Percentiles rank a stretch among this genome's conserved stretches.
phyloP scores from a whole-genome alignment of 2,113 vertebrate genomes.

The Bucco capensis region DNA sequence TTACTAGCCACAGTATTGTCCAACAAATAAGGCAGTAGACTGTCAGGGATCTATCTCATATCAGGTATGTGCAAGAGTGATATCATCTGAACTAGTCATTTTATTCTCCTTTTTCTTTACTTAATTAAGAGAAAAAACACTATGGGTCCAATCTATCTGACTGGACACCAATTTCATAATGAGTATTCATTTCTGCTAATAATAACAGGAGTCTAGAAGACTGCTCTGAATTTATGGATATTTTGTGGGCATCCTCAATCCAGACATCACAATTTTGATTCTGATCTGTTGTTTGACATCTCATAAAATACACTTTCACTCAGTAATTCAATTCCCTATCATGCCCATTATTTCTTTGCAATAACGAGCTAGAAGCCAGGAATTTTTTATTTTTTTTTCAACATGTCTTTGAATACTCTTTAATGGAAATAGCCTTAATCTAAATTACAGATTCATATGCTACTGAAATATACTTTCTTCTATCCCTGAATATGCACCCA shows the following conservation, averaged over 20 bases:
- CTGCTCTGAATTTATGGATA: not conserved
- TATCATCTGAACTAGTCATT: not conserved
- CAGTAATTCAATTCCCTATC: not conserved
- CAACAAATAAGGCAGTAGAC: not conserved
- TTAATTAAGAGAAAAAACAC: not conserved
- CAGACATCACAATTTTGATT: not conserved
- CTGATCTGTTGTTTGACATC: not conserved
- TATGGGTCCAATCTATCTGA: not conserved
- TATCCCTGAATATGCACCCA: not conserved
- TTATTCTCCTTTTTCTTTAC: not conserved
- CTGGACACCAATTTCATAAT: not conserved
- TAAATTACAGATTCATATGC: not conserved
- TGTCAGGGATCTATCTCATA: not conserved
- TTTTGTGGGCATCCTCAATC: not conserved
- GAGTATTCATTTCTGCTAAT: not conserved
- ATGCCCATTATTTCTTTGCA: not conserved
- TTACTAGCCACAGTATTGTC: not conserved
- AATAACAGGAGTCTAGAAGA: not conserved
- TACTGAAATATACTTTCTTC: not conserved
- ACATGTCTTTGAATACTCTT: not conserved
- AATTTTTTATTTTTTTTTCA: not conserved
- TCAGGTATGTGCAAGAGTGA: not conserved
- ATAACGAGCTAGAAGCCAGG: not conserved
- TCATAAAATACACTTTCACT: not conserved
- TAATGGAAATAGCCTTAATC: not conserved